Evolutionary conservation across 2,797 vertebrate species (phyloP).

Genomic region (Peromyscus attwateri): DNA sequence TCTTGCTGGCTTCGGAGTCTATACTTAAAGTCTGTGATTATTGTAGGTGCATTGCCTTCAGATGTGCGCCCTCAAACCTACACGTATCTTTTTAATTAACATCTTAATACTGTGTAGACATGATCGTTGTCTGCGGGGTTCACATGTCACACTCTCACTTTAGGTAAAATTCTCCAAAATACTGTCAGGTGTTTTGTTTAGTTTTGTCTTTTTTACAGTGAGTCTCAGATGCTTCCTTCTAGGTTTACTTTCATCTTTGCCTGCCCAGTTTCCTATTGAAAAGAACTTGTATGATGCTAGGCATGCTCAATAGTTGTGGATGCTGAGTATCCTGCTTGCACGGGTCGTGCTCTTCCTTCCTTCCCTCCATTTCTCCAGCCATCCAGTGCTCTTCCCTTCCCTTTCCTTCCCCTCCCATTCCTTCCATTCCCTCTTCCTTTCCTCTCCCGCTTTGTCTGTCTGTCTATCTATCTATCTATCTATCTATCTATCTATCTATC

Average conservation of each 20-base stretch:
- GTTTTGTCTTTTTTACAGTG: background rate
- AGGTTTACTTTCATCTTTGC: background rate
- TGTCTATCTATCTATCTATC: too few relatives aligned
- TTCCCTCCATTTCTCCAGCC: background rate
- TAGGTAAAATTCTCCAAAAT: slow-evolving; percentile 38
- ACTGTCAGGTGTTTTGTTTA: background rate
- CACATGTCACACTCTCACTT: background rate
- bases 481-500: too few relatives aligned
- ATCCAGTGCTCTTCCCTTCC: too few relatives aligned
- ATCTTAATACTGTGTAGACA: background rate
- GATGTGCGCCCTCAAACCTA: slow-evolving; percentile 15
- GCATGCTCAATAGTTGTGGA: background rate
- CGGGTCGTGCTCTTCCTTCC: fast-evolving
- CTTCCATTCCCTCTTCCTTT: fast-evolving
- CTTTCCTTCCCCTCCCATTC: too few relatives aligned
- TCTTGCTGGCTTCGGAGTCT: background rate
- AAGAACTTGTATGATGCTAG: background rate
- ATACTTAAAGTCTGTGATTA: slow-evolving; percentile 17
- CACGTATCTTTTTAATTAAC: background rate
- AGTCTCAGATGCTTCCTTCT: background rate
- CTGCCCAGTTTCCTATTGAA: background rate
- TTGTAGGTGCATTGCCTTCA: slow-evolving; percentile 47
- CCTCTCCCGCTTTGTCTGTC: fast-evolving
- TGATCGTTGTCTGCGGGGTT: background rate
- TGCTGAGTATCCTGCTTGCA: too few relatives aligned